Base-by-base conservation (phyloP, 2,888 invertebrate genomes). In the Pinctada fucata region DNA sequence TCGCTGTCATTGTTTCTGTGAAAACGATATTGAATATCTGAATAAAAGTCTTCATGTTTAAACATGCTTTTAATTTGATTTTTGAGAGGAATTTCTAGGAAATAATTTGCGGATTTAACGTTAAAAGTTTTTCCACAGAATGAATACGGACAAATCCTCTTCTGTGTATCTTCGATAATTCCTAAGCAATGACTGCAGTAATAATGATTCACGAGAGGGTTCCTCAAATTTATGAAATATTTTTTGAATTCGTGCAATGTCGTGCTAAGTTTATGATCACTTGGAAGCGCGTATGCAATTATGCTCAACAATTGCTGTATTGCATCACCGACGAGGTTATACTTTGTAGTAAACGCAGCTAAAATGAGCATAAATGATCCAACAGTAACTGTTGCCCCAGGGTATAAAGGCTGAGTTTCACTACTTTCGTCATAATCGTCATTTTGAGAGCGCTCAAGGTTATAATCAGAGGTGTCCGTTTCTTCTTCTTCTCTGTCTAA, bases 161-260 rank as follows among this genome's bases (percentile, higher is more conserved):
- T 65, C 13, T 10, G 3, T 49, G 10, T 8, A 65, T 68, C 49
- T 52, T 67, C 10, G 31, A 68, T 13, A 10, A 13, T 13, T 13
- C 66, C 67, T 10, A 66, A n/a, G 51, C 76, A 76, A 8, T 51
- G 10, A 31, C 13, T n/a, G 49, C 76, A 76, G 50, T 76, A 76
- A 31, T 31, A 31, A 31, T 31, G 31, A 31, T 31, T 31, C 31
- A 31, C 31, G 31, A 31, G 31, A 31, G 58, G 63, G 48, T 69
- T 64, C 31, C 45, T 63, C n/a, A 71, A 31, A 45, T 45, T 50
- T 58, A 16, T 50, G 67, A 74, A 74, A 51, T 47, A 74, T 6
- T 51, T n/a, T n/a, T 65, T 66, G 52, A 58, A 66, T 49, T 48
- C 10, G 50, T 65, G 67, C 2, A 67, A 16, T 10, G 31, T 74